Conservation (phyloP, 2,797 vertebrate genomes). For the Eremophila alpestris region DNA sequence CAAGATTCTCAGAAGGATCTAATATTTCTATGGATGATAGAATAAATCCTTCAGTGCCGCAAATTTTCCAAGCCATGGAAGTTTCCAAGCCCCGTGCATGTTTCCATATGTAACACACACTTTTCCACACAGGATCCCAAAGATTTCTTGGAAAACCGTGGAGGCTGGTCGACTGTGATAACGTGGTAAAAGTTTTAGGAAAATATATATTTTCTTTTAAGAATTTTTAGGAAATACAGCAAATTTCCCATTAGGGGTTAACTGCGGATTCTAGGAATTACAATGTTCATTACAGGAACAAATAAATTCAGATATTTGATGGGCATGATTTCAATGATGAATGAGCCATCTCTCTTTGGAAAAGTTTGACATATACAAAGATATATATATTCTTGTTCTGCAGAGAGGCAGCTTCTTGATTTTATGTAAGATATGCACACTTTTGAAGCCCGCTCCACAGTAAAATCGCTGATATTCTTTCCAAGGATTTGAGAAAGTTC, state of each 20-base stretch:
- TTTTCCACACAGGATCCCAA: constrained; percentile 42
- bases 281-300: neutral
- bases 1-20: constrained; percentile 35
- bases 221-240: neutral
- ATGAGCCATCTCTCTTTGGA: neutral
- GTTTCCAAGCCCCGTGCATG: constrained; percentile 26
- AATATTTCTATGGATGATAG: constrained; percentile 33
- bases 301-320: neutral
- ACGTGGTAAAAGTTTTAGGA: neutral
- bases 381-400: neutral
- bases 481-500: constrained; percentile 45
- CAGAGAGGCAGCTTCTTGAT: neutral
- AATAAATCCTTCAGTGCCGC: constrained; percentile 35
- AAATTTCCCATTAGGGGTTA: neutral
- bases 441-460: neutral
- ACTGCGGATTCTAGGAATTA: neutral
- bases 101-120: constrained; percentile 19
- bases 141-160: neutral
- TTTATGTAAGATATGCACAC: neutral
- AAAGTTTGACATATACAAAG: neutral
- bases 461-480: constrained; percentile 58
- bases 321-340: neutral
- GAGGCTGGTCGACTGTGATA: neutral
- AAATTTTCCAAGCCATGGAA: constrained; percentile 40
- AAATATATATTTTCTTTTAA: neutral